These are phyloP conservation scores for Drosophila anomelani DNA, from an alignment of 2,888 invertebrate genomes.

Conservation along the genomic window DNA sequence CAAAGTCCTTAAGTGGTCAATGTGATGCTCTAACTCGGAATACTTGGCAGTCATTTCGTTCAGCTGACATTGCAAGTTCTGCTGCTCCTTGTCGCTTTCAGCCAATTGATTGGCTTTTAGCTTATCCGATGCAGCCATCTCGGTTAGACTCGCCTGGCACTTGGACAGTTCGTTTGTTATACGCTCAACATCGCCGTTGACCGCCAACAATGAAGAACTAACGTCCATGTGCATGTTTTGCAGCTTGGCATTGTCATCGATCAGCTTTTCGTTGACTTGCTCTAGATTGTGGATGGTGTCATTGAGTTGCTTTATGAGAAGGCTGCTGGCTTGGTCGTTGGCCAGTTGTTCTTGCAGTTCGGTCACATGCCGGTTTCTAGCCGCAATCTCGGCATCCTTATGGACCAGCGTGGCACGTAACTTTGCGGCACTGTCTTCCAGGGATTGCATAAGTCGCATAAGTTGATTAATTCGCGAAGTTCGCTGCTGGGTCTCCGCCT, in stretches of 20 bases:
- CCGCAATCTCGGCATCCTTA: neutral
- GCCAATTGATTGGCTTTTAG: neutral
- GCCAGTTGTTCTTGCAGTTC: conserved; percentile 4
- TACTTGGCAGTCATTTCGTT: neutral
- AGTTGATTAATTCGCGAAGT: neutral
- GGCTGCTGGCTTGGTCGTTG: neutral
- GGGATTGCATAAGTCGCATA: neutral
- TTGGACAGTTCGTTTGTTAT: neutral
- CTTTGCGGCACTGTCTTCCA: neutral
- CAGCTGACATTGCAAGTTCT: neutral
- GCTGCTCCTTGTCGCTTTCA: neutral
- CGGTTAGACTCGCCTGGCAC: neutral
- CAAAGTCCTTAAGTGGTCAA: neutral
- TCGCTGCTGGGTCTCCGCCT: neutral
- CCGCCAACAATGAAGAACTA: neutral
- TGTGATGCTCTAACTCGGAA: neutral
- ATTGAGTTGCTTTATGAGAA: conserved; percentile 1
- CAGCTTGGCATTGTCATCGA: conserved; percentile 3
- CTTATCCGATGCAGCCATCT: neutral
- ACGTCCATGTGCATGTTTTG: neutral
- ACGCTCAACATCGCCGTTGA: neutral
- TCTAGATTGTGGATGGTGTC: conserved; percentile 14
- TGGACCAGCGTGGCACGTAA: neutral
- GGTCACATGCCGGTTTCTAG: neutral
- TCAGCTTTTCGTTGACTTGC: conserved; percentile 1